Base-by-base conservation (phyloP, 2,888 invertebrate species). In the Rhagonycha fulva region DNA sequence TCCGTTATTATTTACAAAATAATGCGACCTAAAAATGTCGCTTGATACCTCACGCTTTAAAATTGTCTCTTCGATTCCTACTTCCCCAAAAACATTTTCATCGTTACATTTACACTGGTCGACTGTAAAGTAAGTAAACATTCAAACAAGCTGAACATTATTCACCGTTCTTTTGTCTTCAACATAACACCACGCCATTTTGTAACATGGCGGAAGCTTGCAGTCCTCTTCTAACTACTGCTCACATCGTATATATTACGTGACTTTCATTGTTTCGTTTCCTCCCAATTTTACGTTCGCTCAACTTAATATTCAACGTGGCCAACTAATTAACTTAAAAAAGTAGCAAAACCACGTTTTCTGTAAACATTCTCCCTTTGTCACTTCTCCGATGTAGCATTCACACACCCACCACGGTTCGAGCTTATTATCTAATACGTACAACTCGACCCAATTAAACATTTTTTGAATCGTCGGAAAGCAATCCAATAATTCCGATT, bases 111-210 rank as follows among this genome's bases (percentile, higher is more conserved):
- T 71, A 70, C 62, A 74, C 79, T 83, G 83, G 82, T 72, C 83
- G 77, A 78, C 79, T 82, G 79, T 79, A 80, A 75, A 76, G 74
- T 76, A 80, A 80, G 79, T 78, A 81, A 81, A 80, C 82, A 81
- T 78, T 81, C 80, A 81, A 82, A 82, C 81, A 80, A 80, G 79
- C 81, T 81, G 80, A 79, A 81, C 81, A 81, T 82, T 82, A 82
- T 82, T 82, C 83, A 82, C 78, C 78, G 80, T 81, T 81, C 81
- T 81, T 80, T 83, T 83, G 83, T 83, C 80, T 81, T 78, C 81
- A 80, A 81, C 82, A 82, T 81, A 82, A 82, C 83, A 81, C 80
- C 68, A 72, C 84, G 84, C 84, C 84, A 84, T 84, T 82, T 84
- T 84, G 81, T 80, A 84, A 83, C 79, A 84, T 84, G 83, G 84